Base-by-base conservation (phyloP, 2,888 invertebrate species). In the Adelphocoris suturalis region DNA sequence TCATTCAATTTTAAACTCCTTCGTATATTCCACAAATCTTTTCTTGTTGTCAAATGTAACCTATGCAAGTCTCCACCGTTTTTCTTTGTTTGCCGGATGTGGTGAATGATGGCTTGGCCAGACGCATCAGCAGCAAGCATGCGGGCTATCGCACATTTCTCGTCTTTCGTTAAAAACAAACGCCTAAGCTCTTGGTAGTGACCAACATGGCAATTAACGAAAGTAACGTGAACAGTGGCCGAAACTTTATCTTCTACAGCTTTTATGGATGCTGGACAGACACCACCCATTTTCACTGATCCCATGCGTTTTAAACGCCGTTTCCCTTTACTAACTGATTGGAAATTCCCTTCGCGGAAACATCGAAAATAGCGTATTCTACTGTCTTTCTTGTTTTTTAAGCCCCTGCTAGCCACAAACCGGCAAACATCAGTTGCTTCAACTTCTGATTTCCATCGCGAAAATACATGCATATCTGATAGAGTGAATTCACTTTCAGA, bases 181-280 rank as follows among this genome's bases (percentile, higher is more conserved):
- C 28, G 61, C 13, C 52, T 14, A 16, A 86, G 19, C 48, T 86
- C 86, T 13, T 37, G 28, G 13, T 4, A 0, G n/a, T 86, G 86
- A 75, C 86, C 86, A 14, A 86, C 86, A 46, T 86, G 86, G 13
- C 37, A 28, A 14, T n/a, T 37, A 75, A 86, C 47, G 46, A 12
- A 86, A 16, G 11, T n/a, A 37, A 86, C 86, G 16, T 13, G 23
- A 7, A 86, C 86, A 12, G n/a, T 46, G 37, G 68, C 86, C 1
- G 86, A 12, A 12, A 9, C 16, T 23, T 75, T 86, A 46, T 75
- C 9, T 37, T 37, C 27, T 68, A 61, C 68, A 37, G 75, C 23
- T 68, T 86, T 86, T 0, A 86, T 86, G 1, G 68, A 61, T 16
- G 86, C 86, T n/a, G 86, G 86, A 68, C 86, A 23, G n/a, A 86